phyloP scores from a whole-genome alignment of 92 coral and sea anemone species.

The Micromussa lordhowensis region DNA sequence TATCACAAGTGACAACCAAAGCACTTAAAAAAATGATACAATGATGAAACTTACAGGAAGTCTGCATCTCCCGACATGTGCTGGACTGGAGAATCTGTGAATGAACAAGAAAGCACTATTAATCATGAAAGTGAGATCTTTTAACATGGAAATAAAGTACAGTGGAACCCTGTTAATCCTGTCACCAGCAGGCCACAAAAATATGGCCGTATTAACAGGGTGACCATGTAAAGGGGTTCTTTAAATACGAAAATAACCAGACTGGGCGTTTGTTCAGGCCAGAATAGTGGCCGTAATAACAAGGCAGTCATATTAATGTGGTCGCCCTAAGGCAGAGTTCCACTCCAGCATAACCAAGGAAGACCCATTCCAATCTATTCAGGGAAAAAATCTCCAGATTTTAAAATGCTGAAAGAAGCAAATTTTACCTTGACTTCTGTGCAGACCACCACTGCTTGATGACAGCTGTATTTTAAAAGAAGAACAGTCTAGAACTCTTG shows the following conservation, averaged over 20 bases:
- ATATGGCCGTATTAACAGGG: too few relatives aligned
- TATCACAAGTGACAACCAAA: not conserved
- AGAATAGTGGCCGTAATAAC: too few relatives aligned
- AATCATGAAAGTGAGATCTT: not conserved
- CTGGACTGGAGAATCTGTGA: conserved; percentile 31
- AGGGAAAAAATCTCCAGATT: not conserved
- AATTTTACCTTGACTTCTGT: conserved; percentile 16
- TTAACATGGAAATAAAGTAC: not conserved
- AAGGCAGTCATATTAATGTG: too few relatives aligned
- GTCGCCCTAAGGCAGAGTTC: too few relatives aligned
- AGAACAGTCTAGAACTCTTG: conserved; percentile 91
- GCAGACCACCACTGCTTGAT: conserved; percentile 29
- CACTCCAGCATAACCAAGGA: too few relatives aligned
- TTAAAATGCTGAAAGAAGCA: not conserved
- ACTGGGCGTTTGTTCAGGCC: too few relatives aligned
- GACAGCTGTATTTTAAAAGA: conserved; percentile 69
- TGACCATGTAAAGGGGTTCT: too few relatives aligned
- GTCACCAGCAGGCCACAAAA: too few relatives aligned
- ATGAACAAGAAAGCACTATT: not conserved
- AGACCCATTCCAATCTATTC: not conserved
- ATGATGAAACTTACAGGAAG: conserved; percentile 4
- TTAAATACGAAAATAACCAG: too few relatives aligned
- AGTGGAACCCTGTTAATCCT: too few relatives aligned
- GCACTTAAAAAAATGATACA: not conserved
- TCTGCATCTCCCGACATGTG: conserved; percentile 1